Evolutionary conservation across 2,797 vertebrate genomes (phyloP), one percentile per base, ranked within the genome.

Genomic region (Arnoldichthys spilopterus): DNA sequence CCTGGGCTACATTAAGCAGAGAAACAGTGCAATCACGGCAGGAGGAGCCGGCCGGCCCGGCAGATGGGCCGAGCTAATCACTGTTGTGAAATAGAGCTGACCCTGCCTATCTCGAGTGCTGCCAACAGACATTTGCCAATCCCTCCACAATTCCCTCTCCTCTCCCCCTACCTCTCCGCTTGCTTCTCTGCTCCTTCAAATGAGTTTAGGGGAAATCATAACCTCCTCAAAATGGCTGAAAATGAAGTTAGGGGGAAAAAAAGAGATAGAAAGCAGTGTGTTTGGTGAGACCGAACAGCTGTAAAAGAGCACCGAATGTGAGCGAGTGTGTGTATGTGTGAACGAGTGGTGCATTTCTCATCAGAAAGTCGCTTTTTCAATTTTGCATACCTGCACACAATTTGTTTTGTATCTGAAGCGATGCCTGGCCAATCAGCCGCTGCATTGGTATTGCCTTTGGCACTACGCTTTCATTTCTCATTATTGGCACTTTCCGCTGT

Each of bases 71-170:
- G 87, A 93, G 90, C 91, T 94, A 93, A 94, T 94, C 92, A 92
- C 93, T 93, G 92, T 93, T 93, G 90, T 93, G 92, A 93, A 93
- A 94, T 91, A 93, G 91, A 93, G 91, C 93, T 95, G 94, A 94
- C 94, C 93, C 92, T 91, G 90, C 90, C 91, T 89, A 91, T 91
- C 90, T 90, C 85, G 85, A 88, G 76, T 82, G 87, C 72, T 89
- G 86, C 88, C 90, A 87, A 88, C 88, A 85, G 82, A 82, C 81
- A 81, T 85, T 83, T 89, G 86, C 87, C 87, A 89, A 85, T 85
- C 66, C 81, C 80, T 78, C 81, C 70, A 82, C 85, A 77, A 68
- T 83, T 85, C 77, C 86, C 82, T 71, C 74, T 82, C 58, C 78
- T 81, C 72, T 72, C 71, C 78, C 79, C 64, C 43, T 47, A 83